Base-by-base conservation (phyloP, 2,888 invertebrate species). In the Polia nebulosa region DNA sequence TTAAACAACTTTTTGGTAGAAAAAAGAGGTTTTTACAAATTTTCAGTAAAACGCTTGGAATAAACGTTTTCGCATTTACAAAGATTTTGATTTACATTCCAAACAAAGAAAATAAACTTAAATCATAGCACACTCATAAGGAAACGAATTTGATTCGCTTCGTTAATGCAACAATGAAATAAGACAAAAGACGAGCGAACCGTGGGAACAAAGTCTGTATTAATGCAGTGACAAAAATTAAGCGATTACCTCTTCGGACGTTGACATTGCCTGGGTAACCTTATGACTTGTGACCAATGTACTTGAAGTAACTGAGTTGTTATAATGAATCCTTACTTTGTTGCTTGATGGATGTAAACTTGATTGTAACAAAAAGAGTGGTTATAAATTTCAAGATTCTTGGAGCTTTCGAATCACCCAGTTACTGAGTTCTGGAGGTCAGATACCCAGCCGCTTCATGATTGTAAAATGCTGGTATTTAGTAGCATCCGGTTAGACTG, bases 181-280 rank as follows among this genome's bases (percentile, higher is more conserved):
- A 73, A 86, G 72, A 86, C 80, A 85, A 83, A 82, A 85, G 85
- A 78, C 70, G 69, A 76, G 62, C 65, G 73, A 75, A 69, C 76
- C 86, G 88, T 87, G 88, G 67, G 87, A 87, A 83, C 72, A 56
- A 56, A 39, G 62, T 36, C 60, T 70, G 58, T 78, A 76, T 65
- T 76, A 70, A 79, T 55, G 76, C 65, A 76, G 82, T 78, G 80
- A 86, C 83, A 84, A 86, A 86, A 86, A 85, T 86, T 76, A 82
- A 86, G 82, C 74, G 64, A 86, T 85, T 82, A 81, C 52, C 49
- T 72, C 56, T 56, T 45, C 66, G 85, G 81, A 73, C 84, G 77
- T 78, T 84, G 85, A 85, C 85, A 82, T 81, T 82, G 72, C 74
- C 61, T 49, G 56, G 11, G 45, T 68, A 77, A 67, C 68, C 61